Percentiles rank a stretch among this genome's conserved stretches.
Conservation (phyloP, 2,797 vertebrate genomes). For the Acanthurus leucopareius region DNA sequence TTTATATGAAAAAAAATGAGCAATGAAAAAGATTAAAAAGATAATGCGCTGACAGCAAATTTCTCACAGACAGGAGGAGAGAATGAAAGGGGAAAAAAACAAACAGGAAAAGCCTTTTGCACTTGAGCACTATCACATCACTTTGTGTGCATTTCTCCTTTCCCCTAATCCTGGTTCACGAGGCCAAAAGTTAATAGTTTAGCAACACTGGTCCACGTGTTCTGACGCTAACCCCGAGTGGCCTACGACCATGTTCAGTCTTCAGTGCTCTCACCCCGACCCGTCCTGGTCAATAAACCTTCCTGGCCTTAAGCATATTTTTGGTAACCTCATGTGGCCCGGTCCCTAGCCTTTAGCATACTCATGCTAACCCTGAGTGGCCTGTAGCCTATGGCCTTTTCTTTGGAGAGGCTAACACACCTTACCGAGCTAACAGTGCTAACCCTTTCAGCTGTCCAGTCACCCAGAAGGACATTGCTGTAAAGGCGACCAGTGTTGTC, state of each 20-base stretch:
- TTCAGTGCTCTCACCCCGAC: no score
- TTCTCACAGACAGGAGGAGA: background rate
- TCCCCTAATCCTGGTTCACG: conserved; percentile 58
- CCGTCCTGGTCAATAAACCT: no score
- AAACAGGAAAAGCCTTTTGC: conserved; percentile 8
- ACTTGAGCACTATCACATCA: conserved; percentile 2
- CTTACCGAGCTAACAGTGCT: conserved; percentile 74
- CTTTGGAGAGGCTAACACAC: conserved; percentile 62
- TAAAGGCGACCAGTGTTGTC: conserved; percentile 65
- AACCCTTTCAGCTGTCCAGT: conserved; percentile 81
- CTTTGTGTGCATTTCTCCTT: conserved; percentile 47
- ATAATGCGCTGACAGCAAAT: background rate
- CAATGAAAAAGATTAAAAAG: background rate
- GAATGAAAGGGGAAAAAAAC: background rate
- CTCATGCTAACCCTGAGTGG: conserved; percentile 51
- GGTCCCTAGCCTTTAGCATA: no score
- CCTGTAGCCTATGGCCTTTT: conserved; percentile 67
- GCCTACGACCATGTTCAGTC: no score
- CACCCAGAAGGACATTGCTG: conserved; percentile 83
- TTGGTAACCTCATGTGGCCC: no score
- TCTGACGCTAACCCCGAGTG: background rate
- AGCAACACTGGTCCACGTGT: conserved; percentile 44
- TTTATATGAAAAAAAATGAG: background rate
- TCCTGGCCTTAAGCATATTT: no score
- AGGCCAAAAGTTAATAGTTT: conserved; percentile 73